Conservation (phyloP, 2,797 vertebrate genomes). For the Hypotaenidia okinawae region DNA sequence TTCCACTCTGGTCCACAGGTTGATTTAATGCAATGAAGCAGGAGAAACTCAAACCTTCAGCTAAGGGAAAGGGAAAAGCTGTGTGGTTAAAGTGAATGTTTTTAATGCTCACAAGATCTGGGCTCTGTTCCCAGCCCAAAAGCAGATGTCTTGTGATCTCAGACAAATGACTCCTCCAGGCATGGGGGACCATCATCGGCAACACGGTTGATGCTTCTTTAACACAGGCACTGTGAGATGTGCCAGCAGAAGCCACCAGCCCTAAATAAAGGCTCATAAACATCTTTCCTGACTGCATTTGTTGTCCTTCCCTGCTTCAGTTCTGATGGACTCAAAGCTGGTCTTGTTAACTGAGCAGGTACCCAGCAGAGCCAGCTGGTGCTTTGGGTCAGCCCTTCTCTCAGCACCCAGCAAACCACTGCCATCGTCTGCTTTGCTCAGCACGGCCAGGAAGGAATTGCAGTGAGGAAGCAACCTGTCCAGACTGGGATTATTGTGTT, state of each 20-base stretch:
- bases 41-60: not conserved
- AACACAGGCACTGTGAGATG: not conserved
- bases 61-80: not conserved
- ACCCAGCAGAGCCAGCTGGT: not conserved
- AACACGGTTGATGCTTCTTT: not conserved
- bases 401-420: not conserved
- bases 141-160: not conserved
- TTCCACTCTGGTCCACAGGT: not conserved
- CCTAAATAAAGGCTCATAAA: not conserved
- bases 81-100: not conserved
- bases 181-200: rapidly evolving
- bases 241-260: not conserved
- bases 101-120: not conserved
- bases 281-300: not conserved
- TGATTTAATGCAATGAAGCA: not conserved
- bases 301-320: not conserved
- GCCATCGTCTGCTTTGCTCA: not conserved
- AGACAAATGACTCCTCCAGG: not conserved
- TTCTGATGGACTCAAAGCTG: not conserved
- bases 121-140: slow-evolving; percentile 3
- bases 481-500: not conserved
- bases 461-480: not conserved
- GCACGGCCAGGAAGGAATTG: not conserved
- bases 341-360: not conserved
- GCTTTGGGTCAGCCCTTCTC: not conserved